These are phyloP conservation scores for Nephrotoma appendiculata DNA, from an alignment of 2,888 invertebrate genomes.

Conservation along the genomic window DNA sequence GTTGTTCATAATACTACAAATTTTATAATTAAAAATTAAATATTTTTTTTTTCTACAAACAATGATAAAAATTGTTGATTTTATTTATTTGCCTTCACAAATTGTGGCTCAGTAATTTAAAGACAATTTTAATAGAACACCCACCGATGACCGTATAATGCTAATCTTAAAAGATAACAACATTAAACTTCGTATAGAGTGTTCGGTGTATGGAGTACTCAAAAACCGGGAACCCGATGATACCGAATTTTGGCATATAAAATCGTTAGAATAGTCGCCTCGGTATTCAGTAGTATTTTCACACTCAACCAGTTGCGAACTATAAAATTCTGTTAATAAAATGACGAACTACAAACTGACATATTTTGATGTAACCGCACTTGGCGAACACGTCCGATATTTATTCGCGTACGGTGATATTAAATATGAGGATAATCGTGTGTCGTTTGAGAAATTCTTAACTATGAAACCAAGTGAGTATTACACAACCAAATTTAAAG, in stretches of 20 bases:
- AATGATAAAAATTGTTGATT: no score
- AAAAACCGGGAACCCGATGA: no score
- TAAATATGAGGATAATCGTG: constrained; percentile 43
- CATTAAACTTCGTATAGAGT: no score
- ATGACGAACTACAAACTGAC: constrained; percentile 21
- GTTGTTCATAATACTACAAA: background rate
- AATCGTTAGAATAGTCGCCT: background rate
- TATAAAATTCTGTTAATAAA: background rate
- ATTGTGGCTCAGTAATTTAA: no score
- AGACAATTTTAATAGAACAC: no score
- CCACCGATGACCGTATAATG: no score
- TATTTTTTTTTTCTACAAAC: no score
- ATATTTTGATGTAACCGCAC: constrained; percentile 43
- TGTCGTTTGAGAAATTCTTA: constrained; percentile 36
- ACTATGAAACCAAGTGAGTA: background rate
- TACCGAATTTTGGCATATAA: no score
- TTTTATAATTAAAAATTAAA: no score
- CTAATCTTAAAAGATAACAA: no score
- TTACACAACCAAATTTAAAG: background rate
- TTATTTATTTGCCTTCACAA: no score
- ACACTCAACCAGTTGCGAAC: background rate
- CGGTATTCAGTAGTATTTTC: background rate
- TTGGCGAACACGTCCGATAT: constrained; percentile 43
- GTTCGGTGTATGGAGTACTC: no score
- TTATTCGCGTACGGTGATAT: constrained; percentile 44